These are phyloP conservation scores for Cephalopterus ornatus DNA, from an alignment of 2,113 vertebrate species.

Conservation along the genomic window DNA sequence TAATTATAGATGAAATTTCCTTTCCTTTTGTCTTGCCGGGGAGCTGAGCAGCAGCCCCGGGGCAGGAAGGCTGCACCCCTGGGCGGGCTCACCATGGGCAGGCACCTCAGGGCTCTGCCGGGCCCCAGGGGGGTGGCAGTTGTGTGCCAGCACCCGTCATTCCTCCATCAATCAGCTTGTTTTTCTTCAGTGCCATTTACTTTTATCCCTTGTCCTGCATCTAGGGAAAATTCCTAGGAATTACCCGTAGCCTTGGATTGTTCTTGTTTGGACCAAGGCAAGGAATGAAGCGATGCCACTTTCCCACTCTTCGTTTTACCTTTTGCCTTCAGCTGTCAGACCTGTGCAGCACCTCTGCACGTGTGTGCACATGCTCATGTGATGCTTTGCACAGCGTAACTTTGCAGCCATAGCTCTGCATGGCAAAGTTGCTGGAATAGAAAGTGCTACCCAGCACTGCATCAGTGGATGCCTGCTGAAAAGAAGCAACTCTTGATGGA, in stretches of 20 bases:
- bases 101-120: not conserved
- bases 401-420: not conserved
- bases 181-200: not conserved
- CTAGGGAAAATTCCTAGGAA: not conserved
- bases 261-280: not conserved
- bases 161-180: not conserved
- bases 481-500: not conserved
- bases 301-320: not conserved
- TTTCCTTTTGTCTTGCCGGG: constrained; percentile 24
- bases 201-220: not conserved
- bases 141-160: not conserved
- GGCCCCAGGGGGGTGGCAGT: not conserved
- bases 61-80: constrained; percentile 14
- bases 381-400: not conserved
- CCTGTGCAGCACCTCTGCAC: rapidly evolving
- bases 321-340: not conserved
- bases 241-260: rapidly evolving
- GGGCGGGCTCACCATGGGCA: not conserved
- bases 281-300: not conserved
- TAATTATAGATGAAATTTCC: constrained; percentile 39
- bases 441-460: not conserved
- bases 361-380: not conserved
- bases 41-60: not conserved
- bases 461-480: not conserved
- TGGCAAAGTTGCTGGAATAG: not conserved